Base-by-base conservation (phyloP, 2,797 vertebrate species). In the Sebastes vulpes region DNA sequence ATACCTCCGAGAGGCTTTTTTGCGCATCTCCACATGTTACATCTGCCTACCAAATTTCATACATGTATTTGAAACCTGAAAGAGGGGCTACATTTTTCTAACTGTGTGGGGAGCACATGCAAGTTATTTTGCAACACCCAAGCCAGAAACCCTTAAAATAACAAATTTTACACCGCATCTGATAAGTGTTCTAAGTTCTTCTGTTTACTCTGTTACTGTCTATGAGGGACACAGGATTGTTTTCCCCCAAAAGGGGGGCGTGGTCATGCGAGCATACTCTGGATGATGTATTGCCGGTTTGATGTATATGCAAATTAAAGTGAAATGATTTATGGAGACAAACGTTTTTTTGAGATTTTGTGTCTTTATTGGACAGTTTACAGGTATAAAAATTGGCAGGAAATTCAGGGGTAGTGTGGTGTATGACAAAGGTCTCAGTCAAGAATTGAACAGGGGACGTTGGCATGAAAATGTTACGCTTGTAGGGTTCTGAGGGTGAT, bases 401-500 rank as follows among this genome's bases (percentile, higher is more conserved):
- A 38, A 25, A 38, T 61, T 38, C 11, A 38, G 12, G 2, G n/a
- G n/a, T 50, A n/a, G 16, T 2, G 26, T 29, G 14, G 25, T 57
- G 14, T 18, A 18, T 18, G 31, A 61, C 31, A 61, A 61, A 61
- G 16, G 21, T 42, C 35, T 25, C 9, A 6, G 9, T 2, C 4
- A 31, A 48, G 25, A 65, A 23, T 25, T 12, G 9, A 25, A 21
- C 4, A 20, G 3, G 7, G 6, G 25, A 16, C 14, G 3, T 29
- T 58, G 60, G 48, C 1, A 3, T 3, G 54, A 29, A 38, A 31
- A 52, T 29, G 42, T 38, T 52, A 4, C 64, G 26, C 63, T 60
- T 38, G 56, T 54, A 11, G 38, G 2, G 18, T 59, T 79, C 31
- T 71, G 42, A 57, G 52, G 57, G 54, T 65, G 68, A 79, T 59